phyloP scores from a whole-genome alignment of 2,888 invertebrate genomes.

The Chironomus riparius region DNA sequence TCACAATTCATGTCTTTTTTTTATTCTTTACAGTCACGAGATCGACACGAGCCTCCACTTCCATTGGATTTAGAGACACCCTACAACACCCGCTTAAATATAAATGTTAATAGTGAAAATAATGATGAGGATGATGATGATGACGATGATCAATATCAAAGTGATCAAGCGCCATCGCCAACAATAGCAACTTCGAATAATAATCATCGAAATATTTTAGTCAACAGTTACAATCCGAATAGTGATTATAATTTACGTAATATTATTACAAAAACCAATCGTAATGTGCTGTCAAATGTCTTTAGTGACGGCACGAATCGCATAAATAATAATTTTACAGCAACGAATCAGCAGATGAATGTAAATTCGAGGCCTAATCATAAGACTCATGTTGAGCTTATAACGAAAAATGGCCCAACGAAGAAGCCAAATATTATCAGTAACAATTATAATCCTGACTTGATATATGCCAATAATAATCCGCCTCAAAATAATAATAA shows the following conservation, averaged over 20 bases:
- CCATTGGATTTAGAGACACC: constrained; percentile 57
- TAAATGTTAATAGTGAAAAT: neutral
- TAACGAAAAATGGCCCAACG: constrained; percentile 55
- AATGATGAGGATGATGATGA: constrained; percentile 7
- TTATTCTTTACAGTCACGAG: constrained; percentile 29
- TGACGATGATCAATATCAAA: constrained; percentile 24
- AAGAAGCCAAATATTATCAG: constrained; percentile 52
- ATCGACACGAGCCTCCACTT: constrained; percentile 48
- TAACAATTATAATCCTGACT: constrained; percentile 46
- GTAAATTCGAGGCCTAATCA: constrained; percentile 49
- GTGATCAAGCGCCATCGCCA: constrained; percentile 25
- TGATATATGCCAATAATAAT: constrained; percentile 34
- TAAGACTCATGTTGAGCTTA: constrained; percentile 58
- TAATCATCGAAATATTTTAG: constrained; percentile 40
- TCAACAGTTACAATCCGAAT: constrained; percentile 41
- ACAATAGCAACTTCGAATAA: constrained; percentile 16
- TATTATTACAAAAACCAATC: constrained; percentile 30
- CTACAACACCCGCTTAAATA: constrained; percentile 47
- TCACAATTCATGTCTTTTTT: neutral
- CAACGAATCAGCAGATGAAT: constrained; percentile 34
- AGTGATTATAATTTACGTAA: constrained; percentile 31
- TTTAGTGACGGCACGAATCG: constrained; percentile 27
- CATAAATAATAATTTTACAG: constrained; percentile 30
- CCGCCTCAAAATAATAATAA: constrained; percentile 7
- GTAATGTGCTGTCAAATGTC: constrained; percentile 29